phyloP scores from a whole-genome alignment of 1,140 invertebrate genomes.

The Neelides sp. region DNA sequence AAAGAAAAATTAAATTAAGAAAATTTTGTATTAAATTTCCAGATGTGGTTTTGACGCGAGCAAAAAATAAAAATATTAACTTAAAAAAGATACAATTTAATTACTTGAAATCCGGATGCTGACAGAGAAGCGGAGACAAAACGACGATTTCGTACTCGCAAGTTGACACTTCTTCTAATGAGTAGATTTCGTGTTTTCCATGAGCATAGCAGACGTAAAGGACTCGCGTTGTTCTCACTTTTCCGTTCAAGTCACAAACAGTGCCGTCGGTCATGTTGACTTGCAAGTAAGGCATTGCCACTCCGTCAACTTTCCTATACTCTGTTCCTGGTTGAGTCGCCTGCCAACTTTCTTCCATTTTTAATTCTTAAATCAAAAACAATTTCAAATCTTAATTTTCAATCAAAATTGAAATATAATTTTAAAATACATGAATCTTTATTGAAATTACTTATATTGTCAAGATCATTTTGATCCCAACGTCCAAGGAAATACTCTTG shows the following conservation, averaged over 20 bases:
- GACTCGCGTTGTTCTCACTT: slow-evolving; percentile 58
- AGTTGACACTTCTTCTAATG: slow-evolving; percentile 80
- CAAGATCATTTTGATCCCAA: slow-evolving; percentile 46
- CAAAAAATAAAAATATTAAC: background rate
- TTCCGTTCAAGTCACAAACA: slow-evolving; percentile 76
- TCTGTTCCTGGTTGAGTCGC: slow-evolving; percentile 14
- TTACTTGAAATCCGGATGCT: slow-evolving; percentile 73
- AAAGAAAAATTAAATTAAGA: background rate
- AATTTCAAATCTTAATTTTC: slow-evolving; percentile 1
- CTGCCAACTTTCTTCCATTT: background rate
- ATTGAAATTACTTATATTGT: slow-evolving; percentile 36
- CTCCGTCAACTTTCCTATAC: slow-evolving; percentile 66
- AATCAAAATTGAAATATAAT: slow-evolving; percentile 1
- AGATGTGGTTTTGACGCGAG: background rate
- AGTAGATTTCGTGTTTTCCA: slow-evolving; percentile 82
- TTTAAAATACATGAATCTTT: slow-evolving; percentile 6
- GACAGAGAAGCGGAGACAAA: slow-evolving; percentile 68
- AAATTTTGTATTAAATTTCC: slow-evolving; percentile 1
- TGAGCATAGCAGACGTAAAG: slow-evolving; percentile 71
- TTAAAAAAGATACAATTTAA: slow-evolving; percentile 8
- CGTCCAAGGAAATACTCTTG: slow-evolving; percentile 72
- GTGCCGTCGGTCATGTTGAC: slow-evolving; percentile 56
- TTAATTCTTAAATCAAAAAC: background rate
- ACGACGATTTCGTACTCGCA: slow-evolving; percentile 89
- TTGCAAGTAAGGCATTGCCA: slow-evolving; percentile 69